phyloP scores from a whole-genome alignment of 1,140 invertebrate species.

The Maconellicoccus hirsutus region DNA sequence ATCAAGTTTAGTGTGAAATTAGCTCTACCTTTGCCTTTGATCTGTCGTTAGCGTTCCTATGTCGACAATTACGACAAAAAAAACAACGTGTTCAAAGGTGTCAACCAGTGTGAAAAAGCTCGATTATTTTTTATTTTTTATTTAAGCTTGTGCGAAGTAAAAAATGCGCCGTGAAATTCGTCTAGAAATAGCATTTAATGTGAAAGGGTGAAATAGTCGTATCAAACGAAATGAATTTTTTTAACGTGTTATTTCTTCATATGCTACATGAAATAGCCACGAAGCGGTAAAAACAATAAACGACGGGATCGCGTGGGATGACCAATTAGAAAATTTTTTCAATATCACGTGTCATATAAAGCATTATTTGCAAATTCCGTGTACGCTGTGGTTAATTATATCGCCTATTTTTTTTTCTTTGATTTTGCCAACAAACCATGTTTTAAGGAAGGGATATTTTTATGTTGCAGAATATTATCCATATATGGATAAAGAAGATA shows the following conservation, averaged over 20 bases:
- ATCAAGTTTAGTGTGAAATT: too few species aligned
- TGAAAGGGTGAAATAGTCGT: constrained; percentile 4
- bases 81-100: too few species aligned
- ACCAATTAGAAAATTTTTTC: not conserved
- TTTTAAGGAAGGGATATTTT: too few species aligned
- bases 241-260: not conserved
- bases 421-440: not conserved
- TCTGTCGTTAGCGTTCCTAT: too few species aligned
- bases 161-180: not conserved
- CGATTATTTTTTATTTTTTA: not conserved
- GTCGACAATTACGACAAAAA: too few species aligned
- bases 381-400: too few species aligned
- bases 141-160: not conserved
- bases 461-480: not conserved
- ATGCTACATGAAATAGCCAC: not conserved
- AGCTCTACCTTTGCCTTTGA: too few species aligned
- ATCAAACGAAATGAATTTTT: not conserved
- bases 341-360: too few species aligned
- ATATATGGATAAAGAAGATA: constrained; percentile 15
- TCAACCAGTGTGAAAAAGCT: too few species aligned
- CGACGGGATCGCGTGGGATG: not conserved
- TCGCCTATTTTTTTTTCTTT: too few species aligned
- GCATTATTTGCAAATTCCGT: too few species aligned
- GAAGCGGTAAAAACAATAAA: not conserved
- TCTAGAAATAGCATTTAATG: not conserved